Conservation (phyloP, 2,888 invertebrate genomes). For the Itoplectis maculator region DNA sequence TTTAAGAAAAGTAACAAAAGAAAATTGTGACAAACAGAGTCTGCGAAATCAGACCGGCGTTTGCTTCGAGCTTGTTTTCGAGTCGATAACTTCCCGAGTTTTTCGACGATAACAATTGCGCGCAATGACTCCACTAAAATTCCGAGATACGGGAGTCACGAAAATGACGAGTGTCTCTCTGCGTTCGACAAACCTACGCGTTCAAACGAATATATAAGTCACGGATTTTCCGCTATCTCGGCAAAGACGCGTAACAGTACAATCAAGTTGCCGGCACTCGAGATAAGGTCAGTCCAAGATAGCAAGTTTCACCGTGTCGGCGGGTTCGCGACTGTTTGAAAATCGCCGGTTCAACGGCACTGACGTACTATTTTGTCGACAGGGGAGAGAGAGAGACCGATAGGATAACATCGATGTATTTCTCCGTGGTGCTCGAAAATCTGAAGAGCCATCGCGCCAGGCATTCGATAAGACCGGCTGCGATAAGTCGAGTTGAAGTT, state of each 20-base stretch:
- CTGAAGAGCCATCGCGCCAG: slow-evolving; percentile 30
- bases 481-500: slow-evolving; percentile 42
- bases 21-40: background rate
- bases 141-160: background rate
- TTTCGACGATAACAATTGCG: too few species aligned
- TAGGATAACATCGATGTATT: slow-evolving; percentile 2
- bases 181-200: background rate
- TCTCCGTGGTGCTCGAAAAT: slow-evolving; percentile 21
- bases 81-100: too few species aligned
- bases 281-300: background rate
- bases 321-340: background rate
- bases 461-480: slow-evolving; percentile 46
- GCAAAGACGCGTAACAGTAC: background rate
- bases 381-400: background rate
- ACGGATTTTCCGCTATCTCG: background rate
- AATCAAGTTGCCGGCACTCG: slow-evolving; percentile 7
- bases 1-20: background rate
- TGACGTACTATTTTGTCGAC: background rate
- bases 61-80: too few species aligned
- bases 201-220: background rate
- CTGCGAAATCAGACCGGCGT: too few species aligned
- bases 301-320: background rate
- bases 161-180: background rate
- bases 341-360: background rate
- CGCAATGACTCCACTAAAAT: too few species aligned